phyloP scores from a whole-genome alignment of 2,113 vertebrate genomes.

The Illadopsis cleaveri region DNA sequence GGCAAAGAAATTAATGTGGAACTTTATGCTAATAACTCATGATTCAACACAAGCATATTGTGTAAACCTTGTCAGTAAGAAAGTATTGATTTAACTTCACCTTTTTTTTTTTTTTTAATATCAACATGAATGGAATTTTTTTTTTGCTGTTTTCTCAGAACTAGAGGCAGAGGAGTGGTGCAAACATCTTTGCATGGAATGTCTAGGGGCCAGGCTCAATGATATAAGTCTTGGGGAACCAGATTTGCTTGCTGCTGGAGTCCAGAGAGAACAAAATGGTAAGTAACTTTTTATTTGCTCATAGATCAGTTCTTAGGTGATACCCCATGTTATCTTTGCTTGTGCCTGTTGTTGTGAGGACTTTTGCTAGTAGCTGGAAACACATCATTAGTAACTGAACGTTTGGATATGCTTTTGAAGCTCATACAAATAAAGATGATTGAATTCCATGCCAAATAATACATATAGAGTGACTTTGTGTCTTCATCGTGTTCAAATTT shows the following conservation, averaged over 20 bases:
- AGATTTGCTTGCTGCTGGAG: conserved; percentile 96
- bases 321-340: neutral
- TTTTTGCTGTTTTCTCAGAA: conserved; percentile 76
- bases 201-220: conserved; percentile 92
- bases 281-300: conserved; percentile 55
- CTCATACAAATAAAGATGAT: neutral
- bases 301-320: neutral
- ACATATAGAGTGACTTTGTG: neutral
- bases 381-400: neutral
- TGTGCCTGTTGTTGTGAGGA: neutral
- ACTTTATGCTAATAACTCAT: neutral
- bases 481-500: neutral
- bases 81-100: neutral
- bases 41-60: neutral
- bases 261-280: conserved; percentile 97
- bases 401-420: neutral
- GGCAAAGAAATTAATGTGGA: neutral
- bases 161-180: conserved; percentile 99
- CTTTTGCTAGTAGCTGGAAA: neutral
- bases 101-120: neutral
- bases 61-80: neutral
- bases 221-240: conserved; percentile 98
- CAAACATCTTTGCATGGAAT: conserved; percentile 95
- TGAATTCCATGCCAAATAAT: neutral
- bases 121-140: neutral